phyloP scores from a whole-genome alignment of 2,797 vertebrate species.

The Diglossa cyanea region DNA sequence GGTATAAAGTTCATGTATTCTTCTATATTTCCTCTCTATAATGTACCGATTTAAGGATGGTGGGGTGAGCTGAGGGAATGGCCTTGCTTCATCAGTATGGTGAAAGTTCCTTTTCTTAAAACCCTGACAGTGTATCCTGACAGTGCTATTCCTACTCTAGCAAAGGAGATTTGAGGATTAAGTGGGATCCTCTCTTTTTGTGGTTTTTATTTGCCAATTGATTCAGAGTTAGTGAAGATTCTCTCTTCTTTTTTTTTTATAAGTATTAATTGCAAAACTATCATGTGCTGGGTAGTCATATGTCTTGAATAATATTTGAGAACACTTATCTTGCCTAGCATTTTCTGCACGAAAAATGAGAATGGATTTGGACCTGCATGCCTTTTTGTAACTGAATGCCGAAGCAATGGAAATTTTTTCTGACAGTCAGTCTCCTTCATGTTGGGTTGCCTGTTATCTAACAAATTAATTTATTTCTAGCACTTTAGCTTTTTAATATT shows the following conservation, averaged over 20 bases:
- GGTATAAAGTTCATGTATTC: not conserved
- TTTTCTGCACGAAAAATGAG: not conserved
- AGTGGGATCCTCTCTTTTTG: not conserved
- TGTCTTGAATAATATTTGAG: not conserved
- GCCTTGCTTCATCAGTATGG: rapidly evolving
- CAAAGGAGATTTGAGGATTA: not conserved
- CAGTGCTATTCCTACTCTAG: not conserved
- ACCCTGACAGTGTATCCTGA: not conserved
- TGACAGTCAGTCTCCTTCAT: not conserved
- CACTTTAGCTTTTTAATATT: not conserved
- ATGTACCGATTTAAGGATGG: not conserved
- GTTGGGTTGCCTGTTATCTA: not conserved
- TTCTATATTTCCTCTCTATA: not conserved
- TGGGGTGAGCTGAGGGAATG: not conserved
- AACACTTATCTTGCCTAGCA: not conserved
- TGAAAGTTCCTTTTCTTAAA: not conserved
- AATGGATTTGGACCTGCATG: not conserved
- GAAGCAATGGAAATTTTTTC: not conserved
- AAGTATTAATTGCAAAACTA: not conserved
- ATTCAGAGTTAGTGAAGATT: not conserved
- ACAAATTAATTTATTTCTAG: not conserved
- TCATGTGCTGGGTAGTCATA: not conserved
- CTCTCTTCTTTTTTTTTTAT: not conserved
- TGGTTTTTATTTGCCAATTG: not conserved
- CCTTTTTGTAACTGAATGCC: not conserved